A percentile compares a stretch with the other conserved stretches of the same genome.
Conservation (phyloP, 2,113 vertebrate species). For the mouse (Mus musculus) region DNA sequence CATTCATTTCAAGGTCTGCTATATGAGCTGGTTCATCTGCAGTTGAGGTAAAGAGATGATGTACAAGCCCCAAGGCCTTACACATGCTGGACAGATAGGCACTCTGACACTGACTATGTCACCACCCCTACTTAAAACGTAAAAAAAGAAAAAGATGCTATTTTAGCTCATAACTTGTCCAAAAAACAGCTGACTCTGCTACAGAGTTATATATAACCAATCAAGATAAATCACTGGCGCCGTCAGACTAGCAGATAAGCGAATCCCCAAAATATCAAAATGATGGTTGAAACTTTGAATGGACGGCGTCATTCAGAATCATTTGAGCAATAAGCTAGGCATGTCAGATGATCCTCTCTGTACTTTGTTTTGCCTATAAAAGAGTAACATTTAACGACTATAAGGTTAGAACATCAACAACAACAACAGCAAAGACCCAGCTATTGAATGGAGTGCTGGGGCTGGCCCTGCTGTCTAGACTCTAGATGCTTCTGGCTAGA, state of each 20-base stretch:
- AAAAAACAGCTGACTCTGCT: neutral
- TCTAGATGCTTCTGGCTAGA: neutral
- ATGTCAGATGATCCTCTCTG: neutral
- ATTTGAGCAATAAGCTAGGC: neutral
- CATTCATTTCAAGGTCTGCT: neutral
- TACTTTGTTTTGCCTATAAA: neutral
- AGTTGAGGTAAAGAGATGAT: neutral
- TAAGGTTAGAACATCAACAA: neutral
- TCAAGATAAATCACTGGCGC: neutral
- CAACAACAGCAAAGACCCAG: neutral
- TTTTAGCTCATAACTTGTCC: slow-evolving; percentile 1
- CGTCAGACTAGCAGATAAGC: neutral
- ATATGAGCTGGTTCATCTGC: neutral
- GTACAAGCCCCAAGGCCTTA: no score
- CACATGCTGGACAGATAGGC: neutral
- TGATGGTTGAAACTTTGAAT: neutral
- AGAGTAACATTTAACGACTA: neutral
- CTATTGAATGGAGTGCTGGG: neutral
- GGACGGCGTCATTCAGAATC: neutral
- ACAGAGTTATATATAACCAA: neutral
- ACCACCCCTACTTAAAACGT: neutral
- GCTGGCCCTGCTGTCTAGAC: neutral
- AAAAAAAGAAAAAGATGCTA: neutral
- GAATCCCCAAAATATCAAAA: neutral
- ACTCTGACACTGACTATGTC: neutral